Evolutionary conservation across 2,888 invertebrate genomes (phyloP), one percentile per base, ranked within the genome.

Genomic region (Suillia variegata): DNA sequence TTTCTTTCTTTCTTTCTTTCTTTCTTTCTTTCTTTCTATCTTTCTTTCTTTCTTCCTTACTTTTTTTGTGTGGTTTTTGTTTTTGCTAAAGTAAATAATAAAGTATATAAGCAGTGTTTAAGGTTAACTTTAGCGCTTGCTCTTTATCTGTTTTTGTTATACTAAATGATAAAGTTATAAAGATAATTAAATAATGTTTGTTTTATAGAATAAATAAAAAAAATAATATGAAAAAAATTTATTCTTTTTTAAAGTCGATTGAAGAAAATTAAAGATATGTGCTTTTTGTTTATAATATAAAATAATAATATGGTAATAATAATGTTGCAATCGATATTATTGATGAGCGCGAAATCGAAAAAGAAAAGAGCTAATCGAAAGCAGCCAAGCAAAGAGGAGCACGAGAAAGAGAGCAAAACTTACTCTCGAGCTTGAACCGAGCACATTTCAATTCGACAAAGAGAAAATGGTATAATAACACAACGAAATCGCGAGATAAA

Each of bases 251-350:
- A n/a, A n/a, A n/a, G n/a, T n/a, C n/a, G n/a, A n/a, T n/a, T 57
- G 42, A 52, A 53, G 53, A 58, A 54, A 57, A 53, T 47, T 58
- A 58, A 58, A 58, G 53, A 53, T 58, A 52, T 49, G 52, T 53
- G 51, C 31, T 47, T 38, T 38, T 38, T 12, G 4, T 38, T 12
- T 38, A 38, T 38, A 38, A 38, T 13, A 51, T 15, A 50, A 56
- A 56, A 26, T 48, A 42, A 52, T 18, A 33, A 38, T 45, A 24
- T 3, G 33, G 48, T 2, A 31, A 48, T 12, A 48, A 55, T 24
- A 55, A 48, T 42, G 42, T 42, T 42, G 22, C 42, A 42, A 54
- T 54, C 42, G 38, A 54, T 42, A 54, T 34, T 38, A 21, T 13
- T n/a, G n/a, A n/a, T n/a, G n/a, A n/a, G n/a, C n/a, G n/a, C n/a